phyloP scores from a whole-genome alignment of 1,140 invertebrate genomes.

The Mycetomoellerius zeteki region DNA sequence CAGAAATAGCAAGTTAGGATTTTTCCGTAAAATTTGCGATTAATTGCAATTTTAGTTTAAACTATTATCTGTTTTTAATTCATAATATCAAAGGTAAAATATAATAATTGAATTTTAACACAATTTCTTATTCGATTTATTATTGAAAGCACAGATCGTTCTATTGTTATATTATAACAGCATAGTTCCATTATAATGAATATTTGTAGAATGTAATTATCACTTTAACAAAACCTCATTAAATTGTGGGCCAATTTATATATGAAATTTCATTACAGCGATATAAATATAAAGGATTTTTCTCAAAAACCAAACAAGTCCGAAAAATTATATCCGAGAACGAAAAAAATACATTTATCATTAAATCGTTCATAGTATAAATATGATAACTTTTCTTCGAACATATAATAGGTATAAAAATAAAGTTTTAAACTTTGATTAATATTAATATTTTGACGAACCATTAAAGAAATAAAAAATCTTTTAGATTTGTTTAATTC shows the following conservation, averaged over 20 bases:
- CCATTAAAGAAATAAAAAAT: too few relatives aligned
- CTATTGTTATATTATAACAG: constrained; percentile 21
- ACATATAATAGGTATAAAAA: too few relatives aligned
- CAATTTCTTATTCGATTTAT: constrained; percentile 7
- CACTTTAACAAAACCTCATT: constrained; percentile 28
- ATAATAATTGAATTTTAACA: constrained; percentile 28
- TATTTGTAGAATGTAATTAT: constrained; percentile 14
- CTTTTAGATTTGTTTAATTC: too few relatives aligned
- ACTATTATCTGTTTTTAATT: neutral
- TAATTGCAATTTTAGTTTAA: neutral
- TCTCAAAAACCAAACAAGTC: too few relatives aligned
- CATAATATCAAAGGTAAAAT: constrained; percentile 1
- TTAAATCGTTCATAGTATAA: too few relatives aligned
- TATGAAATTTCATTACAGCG: neutral
- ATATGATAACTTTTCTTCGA: too few relatives aligned
- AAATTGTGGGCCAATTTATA: constrained; percentile 2
- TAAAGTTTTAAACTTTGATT: too few relatives aligned
- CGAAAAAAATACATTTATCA: too few relatives aligned
- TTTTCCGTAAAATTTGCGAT: neutral
- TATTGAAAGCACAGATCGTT: constrained; percentile 18
- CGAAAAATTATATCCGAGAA: too few relatives aligned
- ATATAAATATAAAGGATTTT: neutral
- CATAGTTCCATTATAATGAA: constrained; percentile 18
- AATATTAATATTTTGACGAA: too few relatives aligned
- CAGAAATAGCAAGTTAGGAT: neutral